Evolutionary conservation across 2,888 invertebrate species (phyloP).

Genomic region (Idaea biselata): DNA sequence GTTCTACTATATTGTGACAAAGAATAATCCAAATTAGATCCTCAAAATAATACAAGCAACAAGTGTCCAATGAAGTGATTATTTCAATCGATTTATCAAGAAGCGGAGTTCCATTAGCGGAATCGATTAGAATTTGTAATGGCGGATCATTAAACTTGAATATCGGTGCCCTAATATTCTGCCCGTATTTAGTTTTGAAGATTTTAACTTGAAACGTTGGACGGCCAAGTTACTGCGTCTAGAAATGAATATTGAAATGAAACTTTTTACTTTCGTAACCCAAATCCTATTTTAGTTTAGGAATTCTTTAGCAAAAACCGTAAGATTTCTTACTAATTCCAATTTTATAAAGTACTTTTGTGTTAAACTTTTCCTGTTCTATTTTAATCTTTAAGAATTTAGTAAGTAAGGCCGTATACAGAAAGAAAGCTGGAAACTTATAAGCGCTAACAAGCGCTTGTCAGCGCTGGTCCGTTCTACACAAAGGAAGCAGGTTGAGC

Average conservation of each 20-base stretch:
- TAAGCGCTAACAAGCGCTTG: too few relatives aligned
- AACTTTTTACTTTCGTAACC: not conserved
- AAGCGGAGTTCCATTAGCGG: conserved; percentile 4
- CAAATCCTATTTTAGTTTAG: not conserved
- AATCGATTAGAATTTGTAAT: conserved; percentile 6
- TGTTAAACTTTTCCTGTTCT: not conserved
- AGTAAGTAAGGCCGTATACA: too few relatives aligned
- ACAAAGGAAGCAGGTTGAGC: too few relatives aligned
- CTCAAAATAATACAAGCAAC: not conserved
- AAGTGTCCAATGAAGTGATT: conserved; percentile 17
- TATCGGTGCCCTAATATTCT: not conserved
- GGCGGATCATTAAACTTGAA: conserved; percentile 3
- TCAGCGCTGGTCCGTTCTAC: too few relatives aligned
- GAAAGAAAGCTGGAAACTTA: too few relatives aligned
- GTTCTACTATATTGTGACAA: not conserved
- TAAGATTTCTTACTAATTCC: not conserved
- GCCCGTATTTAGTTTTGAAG: conserved; percentile 10
- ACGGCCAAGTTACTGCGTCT: not conserved
- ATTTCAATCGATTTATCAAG: conserved; percentile 7
- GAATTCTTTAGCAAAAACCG: not conserved
- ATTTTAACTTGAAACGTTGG: not conserved
- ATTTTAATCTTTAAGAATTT: not conserved
- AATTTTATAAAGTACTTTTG: not conserved
- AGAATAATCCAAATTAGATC: not conserved
- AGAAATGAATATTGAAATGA: not conserved